These are phyloP conservation scores for Cepaea nemoralis DNA, from an alignment of 1,140 invertebrate species.

Conservation along the genomic window DNA sequence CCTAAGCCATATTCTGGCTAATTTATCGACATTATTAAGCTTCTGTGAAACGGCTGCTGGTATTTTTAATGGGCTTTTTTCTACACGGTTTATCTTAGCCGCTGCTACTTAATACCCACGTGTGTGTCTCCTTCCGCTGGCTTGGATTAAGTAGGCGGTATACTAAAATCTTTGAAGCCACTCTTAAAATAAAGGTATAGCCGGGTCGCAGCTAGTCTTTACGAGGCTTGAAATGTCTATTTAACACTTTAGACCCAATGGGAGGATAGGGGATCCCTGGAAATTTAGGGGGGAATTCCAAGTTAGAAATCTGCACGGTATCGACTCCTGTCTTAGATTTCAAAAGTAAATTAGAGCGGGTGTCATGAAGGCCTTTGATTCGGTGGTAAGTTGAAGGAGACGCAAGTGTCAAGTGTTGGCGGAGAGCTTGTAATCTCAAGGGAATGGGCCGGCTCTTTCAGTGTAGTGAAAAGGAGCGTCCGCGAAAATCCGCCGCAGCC, in stretches of 20 bases:
- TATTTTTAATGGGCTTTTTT: not conserved
- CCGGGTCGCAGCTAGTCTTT: not conserved
- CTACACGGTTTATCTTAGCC: not conserved
- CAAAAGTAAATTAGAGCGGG: not conserved
- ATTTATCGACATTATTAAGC: not conserved
- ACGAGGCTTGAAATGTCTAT: not conserved
- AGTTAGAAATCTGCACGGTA: not conserved
- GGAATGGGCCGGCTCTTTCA: not conserved
- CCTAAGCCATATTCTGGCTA: not conserved
- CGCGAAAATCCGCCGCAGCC: no score
- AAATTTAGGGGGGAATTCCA: not conserved
- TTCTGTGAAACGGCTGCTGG: not conserved
- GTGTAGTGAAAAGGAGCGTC: not conserved
- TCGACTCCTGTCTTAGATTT: not conserved
- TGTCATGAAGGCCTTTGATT: constrained; percentile 3
- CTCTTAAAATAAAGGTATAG: not conserved
- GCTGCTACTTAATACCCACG: not conserved
- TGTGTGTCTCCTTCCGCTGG: not conserved
- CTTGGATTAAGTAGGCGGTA: not conserved
- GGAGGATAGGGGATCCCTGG: not conserved
- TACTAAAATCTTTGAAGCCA: not conserved
- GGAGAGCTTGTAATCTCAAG: not conserved
- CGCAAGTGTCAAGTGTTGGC: not conserved
- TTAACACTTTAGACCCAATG: not conserved
- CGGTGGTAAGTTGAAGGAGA: not conserved